Evolutionary conservation across 2,888 invertebrate species (phyloP).

Genomic region (Hydropsyche betteni): DNA sequence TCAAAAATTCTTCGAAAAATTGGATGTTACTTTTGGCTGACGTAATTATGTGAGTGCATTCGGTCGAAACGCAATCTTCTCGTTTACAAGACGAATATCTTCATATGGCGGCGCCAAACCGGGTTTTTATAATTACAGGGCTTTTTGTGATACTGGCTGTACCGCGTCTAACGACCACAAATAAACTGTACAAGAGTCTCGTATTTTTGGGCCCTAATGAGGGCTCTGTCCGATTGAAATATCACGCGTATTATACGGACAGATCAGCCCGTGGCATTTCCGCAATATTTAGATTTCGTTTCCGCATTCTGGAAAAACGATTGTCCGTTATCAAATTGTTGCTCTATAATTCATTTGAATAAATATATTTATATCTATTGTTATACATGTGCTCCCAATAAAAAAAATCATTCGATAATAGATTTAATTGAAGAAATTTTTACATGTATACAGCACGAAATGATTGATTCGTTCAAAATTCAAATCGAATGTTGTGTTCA

Average conservation of each 20-base stretch:
- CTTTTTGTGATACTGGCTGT: conserved; percentile 6
- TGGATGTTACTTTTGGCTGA: no score
- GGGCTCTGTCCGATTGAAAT: conserved; percentile 37
- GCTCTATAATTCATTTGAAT: background rate
- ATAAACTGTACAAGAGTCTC: conserved; percentile 24
- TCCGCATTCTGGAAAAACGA: background rate
- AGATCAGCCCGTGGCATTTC: conserved; percentile 1
- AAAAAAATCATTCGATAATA: no score
- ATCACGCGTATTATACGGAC: conserved; percentile 37
- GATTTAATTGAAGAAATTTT: no score
- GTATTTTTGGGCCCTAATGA: conserved; percentile 20
- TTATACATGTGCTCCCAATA: background rate
- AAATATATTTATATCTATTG: background rate
- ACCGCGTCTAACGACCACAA: conserved; percentile 34
- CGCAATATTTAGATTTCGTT: background rate
- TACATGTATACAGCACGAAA: background rate
- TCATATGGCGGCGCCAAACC: conserved; percentile 7
- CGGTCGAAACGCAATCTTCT: conserved; percentile 13
- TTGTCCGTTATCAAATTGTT: background rate
- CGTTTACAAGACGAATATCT: conserved; percentile 23
- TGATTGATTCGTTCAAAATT: conserved; percentile 1
- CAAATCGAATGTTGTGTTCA: background rate
- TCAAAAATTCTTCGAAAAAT: no score
- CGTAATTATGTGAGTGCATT: no score
- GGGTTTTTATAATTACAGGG: conserved; percentile 20